Evolutionary conservation across 2,797 vertebrate genomes (phyloP).

Genomic region (Argyrosomus regius): DNA sequence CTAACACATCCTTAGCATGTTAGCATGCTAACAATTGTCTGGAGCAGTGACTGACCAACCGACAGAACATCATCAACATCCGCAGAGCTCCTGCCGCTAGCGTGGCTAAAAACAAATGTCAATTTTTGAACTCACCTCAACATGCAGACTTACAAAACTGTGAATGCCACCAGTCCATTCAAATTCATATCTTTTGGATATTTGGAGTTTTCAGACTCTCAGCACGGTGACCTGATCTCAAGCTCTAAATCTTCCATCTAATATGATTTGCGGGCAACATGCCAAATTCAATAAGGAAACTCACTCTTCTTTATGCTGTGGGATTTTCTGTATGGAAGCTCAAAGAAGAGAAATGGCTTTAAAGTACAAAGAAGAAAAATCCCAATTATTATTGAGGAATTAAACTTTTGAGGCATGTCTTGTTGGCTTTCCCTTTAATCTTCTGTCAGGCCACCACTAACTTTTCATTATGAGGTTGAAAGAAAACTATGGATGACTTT

Average conservation of each 20-base stretch:
- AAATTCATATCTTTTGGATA: background rate
- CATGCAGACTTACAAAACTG: background rate
- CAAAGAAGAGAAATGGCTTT: constrained; percentile 14
- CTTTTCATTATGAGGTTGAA: background rate
- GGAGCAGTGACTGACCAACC: background rate
- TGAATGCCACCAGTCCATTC: background rate
- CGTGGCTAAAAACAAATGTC: background rate
- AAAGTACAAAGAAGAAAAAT: constrained; percentile 17
- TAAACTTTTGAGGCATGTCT: constrained; percentile 11
- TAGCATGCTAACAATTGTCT: background rate
- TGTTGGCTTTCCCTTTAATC: constrained; percentile 17
- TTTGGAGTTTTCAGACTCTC: background rate
- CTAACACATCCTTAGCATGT: background rate
- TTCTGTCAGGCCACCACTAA: background rate
- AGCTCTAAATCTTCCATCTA: constrained; percentile 32
- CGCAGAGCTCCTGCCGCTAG: background rate
- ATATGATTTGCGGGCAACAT: constrained; percentile 35
- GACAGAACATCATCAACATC: too few species aligned
- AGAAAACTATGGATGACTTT: constrained; percentile 15
- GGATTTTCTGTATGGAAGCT: constrained; percentile 8
- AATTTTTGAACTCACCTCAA: background rate
- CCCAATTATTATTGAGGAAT: constrained; percentile 12
- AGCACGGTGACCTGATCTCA: background rate
- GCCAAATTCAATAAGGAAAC: constrained; percentile 15
- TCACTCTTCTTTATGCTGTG: constrained; percentile 22